Conservation (phyloP, 2,113 vertebrate genomes). For the Pelecanoides urinatrix region DNA sequence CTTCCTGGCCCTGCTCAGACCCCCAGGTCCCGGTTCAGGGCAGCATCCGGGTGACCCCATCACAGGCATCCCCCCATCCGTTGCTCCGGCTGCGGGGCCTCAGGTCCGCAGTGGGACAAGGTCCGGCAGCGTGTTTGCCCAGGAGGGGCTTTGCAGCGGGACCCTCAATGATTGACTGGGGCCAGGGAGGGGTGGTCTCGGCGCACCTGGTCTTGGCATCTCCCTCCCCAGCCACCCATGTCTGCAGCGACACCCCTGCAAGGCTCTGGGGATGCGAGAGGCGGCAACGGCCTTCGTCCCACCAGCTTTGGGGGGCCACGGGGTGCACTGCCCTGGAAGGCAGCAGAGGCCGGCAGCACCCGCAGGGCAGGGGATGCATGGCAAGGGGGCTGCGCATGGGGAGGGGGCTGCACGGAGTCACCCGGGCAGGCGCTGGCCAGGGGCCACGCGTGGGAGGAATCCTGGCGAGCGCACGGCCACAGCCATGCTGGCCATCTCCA, state of each 20-base stretch:
- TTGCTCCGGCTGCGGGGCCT: not conserved
- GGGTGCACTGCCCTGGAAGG: not conserved
- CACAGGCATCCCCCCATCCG: too few relatives aligned
- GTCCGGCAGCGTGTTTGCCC: too few relatives aligned
- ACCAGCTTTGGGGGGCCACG: rapidly evolving
- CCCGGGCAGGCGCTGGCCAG: rapidly evolving
- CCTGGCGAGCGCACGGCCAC: not conserved
- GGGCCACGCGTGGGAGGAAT: not conserved
- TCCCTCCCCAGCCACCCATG: too few relatives aligned
- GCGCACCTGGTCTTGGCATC: not conserved
- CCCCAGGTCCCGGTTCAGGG: rapidly evolving
- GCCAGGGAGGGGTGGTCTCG: too few relatives aligned
- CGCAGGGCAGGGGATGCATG: not conserved
- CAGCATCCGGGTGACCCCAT: too few relatives aligned
- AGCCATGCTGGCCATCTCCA: not conserved
- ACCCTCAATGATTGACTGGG: rapidly evolving
- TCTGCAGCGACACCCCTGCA: too few relatives aligned
- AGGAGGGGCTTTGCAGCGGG: not conserved
- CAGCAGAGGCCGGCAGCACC: too few relatives aligned
- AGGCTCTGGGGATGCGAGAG: not conserved
- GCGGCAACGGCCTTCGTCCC: rapidly evolving
- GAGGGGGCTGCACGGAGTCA: not conserved
- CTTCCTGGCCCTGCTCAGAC: not conserved
- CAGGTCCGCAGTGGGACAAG: rapidly evolving
- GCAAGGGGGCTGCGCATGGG: not conserved